Evolutionary conservation across 1,140 invertebrate genomes (phyloP), one percentile per base, ranked within the genome.

Genomic region (Brachystomella parvula): DNA sequence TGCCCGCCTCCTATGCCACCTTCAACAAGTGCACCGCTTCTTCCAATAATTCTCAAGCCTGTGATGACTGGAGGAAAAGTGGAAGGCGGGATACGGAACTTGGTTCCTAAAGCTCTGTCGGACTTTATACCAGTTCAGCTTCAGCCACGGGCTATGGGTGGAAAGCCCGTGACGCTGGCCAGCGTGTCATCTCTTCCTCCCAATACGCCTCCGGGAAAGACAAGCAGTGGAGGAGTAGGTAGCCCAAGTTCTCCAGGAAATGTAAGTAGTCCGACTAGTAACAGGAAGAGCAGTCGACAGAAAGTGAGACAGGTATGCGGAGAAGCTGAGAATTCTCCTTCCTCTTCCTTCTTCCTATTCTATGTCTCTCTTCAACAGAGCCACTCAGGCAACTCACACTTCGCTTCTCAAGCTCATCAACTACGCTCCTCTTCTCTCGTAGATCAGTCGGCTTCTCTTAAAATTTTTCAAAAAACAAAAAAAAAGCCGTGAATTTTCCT

Each of bases 241-340:
- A 60, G 58, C 58, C 31, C 58, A 19, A 31, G 31, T 26, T 33
- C 28, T 9, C 58, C 28, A 28, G 58, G 58, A 26, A 60, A 33
- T 60, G 58, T 53, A 53, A 53, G 49, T 53, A 53, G 49, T 53
- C 49, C 24, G 3, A 12, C 24, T 53, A 17, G 49, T 53, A 53
- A 24, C 49, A 53, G 24, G 49, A 68, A 65, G 60, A 47, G 24
- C 62, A 63, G 63, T n/a, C 62, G 56, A 24, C 64, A 65, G 39
- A 68, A 68, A 61, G 26, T 59, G 15, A 68, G 64, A 56, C 67
- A 68, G 67, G 67, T 68, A 68, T 63, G 67, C 44, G 57, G 61
- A 47, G 62, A 32, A 31, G 30, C 44, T 49, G 29, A 33, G 19
- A 21, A 47, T 26, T 47, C n/a, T 19, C 39, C 24, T 56, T 24